Base-by-base conservation (phyloP, 2,113 vertebrate species). In the Eclectus roratus region DNA sequence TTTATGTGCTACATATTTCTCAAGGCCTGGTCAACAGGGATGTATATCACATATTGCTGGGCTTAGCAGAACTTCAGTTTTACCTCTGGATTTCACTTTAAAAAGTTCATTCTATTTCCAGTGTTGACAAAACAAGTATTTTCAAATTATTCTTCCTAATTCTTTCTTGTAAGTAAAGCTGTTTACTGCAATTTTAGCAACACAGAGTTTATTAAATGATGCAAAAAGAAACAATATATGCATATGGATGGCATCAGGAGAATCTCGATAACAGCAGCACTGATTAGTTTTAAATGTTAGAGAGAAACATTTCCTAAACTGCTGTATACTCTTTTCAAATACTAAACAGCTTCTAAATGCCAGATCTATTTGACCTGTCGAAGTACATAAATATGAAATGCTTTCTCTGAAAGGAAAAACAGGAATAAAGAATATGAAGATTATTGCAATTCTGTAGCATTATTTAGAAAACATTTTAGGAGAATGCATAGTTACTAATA, bases 261-360 rank as follows among this genome's bases (percentile, higher is more conserved):
- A 63, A 20, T 50, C 12, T 24, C 0, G 0, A 6, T n/a, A 66
- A 49, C 43, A 93, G 37, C 15, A 79, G 20, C n/a, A 66, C 23
- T 16, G 5, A 53, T 77, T 77, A 46, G 25, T 65, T 82, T 82
- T 28, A 83, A 85, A 66, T 43, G 49, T 69, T 85, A 35, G 21
- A 80, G 53, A 82, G 84, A 27, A 88, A 31, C 41, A n/a, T 3
- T 60, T 68, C 33, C 64, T 61, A 14, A 85, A 69, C 37, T 33
- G 50, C 29, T 53, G 13, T 7, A 17, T 11, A 7, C 37, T 39
- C 76, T 68, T 69, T 17, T 9, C 58, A 74, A 60, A 85, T 17
- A 43, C 25, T 35, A 7, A 89, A 47, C 41, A 85, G 81, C 33
- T 91, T 87, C 80, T 74, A 69, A 58, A 80, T 74, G 76, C 35